Base-by-base conservation (phyloP, 92 coral and sea anemone genomes). In the Hydrozoanthus gracilis region DNA sequence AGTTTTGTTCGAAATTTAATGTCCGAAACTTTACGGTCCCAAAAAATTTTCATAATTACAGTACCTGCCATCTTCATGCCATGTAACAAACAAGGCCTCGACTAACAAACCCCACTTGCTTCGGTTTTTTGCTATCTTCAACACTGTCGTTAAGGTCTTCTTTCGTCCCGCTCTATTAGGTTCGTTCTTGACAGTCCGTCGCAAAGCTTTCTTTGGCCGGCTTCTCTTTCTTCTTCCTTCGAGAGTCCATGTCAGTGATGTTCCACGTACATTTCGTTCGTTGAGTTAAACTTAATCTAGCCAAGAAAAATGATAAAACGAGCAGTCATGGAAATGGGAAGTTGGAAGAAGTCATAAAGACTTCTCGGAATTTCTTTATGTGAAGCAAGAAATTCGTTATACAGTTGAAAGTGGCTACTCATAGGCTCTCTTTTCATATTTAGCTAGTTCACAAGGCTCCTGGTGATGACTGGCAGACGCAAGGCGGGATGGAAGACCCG, bases 371-470 rank as follows among this genome's bases (percentile, higher is more conserved):
- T 27, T 27, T 27, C 39, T 27, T 27, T 27, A 27, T 27, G 39
- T 27, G 39, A 27, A 27, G 39, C 39, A 27, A 27, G 39, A 27
- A 27, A 27, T 27, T 27, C 39, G 39, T 27, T 2, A 27, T 27
- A 27, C 39, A 27, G 39, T 27, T 27, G 47, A 35, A 50, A 45
- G 12, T 71, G 13, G 35, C 6, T 6, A 69, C 69, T 44, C 44
- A 51, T 18, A 12, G 9, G 0, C 18, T 60, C 11, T 39, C 52
- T 51, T 35, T 51, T 6, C 39, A 7, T 20, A 27, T 39, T 68
- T 49, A 97, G 98, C 94, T 95, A 56, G 75, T 83, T 0, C 70
- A 83, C 84, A 93, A 89, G 73, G 78, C 88, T 10, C 93, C 95
- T 8, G 82, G 77, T n/a, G 71, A 73, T 79, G 92, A 93, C 82